These are phyloP conservation scores for Carassius auratus DNA, from an alignment of 2,113 vertebrate genomes.

Conservation along the genomic window DNA sequence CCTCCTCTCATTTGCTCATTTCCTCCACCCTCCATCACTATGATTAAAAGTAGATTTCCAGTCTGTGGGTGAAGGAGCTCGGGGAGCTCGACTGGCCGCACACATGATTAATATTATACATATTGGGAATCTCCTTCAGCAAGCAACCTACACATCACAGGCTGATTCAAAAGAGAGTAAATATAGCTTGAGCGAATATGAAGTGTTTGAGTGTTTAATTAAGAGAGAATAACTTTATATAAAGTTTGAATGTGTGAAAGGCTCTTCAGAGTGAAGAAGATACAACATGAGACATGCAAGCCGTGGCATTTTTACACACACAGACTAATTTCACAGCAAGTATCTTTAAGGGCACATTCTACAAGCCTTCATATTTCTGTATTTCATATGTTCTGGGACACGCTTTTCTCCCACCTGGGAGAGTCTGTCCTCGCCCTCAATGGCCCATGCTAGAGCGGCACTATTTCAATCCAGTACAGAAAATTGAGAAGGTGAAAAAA, in stretches of 20 bases:
- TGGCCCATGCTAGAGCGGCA: slow-evolving; percentile 37
- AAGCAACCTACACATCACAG: slow-evolving; percentile 27
- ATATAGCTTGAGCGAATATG: slow-evolving; percentile 17
- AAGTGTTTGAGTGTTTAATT: background rate
- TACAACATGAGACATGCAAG: background rate
- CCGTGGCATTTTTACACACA: background rate
- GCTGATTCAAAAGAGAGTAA: slow-evolving; percentile 9
- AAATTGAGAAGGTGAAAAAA: slow-evolving; percentile 41
- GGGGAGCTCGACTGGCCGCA: slow-evolving; percentile 33
- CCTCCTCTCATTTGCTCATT: slow-evolving; percentile 38
- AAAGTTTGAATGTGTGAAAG: slow-evolving; percentile 8
- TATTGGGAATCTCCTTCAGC: slow-evolving; percentile 36
- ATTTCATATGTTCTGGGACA: slow-evolving; percentile 48
- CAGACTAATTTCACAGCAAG: background rate
- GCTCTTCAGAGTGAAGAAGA: background rate
- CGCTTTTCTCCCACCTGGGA: slow-evolving; percentile 40
- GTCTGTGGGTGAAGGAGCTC: slow-evolving; percentile 32
- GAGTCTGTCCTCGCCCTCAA: slow-evolving; percentile 19
- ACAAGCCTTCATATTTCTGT: background rate
- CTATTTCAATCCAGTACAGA: slow-evolving; percentile 51
- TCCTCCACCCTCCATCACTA: slow-evolving; percentile 18
- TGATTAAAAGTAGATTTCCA: slow-evolving; percentile 25
- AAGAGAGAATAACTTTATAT: background rate
- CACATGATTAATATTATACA: slow-evolving; percentile 42
- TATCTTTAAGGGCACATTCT: slow-evolving; percentile 38